Conservation (phyloP, 2,888 invertebrate genomes). For the Euphydryas editha region DNA sequence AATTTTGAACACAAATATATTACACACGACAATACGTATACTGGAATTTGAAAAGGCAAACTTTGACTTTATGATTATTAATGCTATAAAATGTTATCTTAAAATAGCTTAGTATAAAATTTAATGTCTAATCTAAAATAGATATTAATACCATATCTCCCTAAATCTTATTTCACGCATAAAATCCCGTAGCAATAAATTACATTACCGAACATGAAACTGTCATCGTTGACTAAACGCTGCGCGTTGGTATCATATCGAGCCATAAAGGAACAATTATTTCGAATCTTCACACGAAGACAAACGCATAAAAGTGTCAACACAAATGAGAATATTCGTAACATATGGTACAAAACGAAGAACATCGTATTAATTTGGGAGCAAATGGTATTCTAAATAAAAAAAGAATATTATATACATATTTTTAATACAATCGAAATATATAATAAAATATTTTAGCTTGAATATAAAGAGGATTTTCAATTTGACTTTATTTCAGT, state of each 20-base stretch:
- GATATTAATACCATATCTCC: slow-evolving; percentile 22
- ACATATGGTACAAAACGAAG: slow-evolving; percentile 58
- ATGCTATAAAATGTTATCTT: neutral
- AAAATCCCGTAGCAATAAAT: slow-evolving; percentile 46
- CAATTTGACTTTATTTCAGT: too few relatives aligned
- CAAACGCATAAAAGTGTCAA: slow-evolving; percentile 72
- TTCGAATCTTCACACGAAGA: slow-evolving; percentile 72
- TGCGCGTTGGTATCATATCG: slow-evolving; percentile 68
- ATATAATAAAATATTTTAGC: too few relatives aligned
- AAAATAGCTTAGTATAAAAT: neutral
- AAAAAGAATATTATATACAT: too few relatives aligned
- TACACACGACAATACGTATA: too few relatives aligned
- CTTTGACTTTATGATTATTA: neutral
- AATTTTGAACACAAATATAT: neutral
- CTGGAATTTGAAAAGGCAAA: too few relatives aligned
- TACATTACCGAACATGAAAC: slow-evolving; percentile 64
- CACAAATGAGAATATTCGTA: slow-evolving; percentile 58
- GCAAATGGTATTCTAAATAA: neutral
- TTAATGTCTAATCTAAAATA: slow-evolving; percentile 17
- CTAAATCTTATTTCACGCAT: slow-evolving; percentile 42
- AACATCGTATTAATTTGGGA: slow-evolving; percentile 27
- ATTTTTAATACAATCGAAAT: neutral
- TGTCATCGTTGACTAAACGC: slow-evolving; percentile 71
- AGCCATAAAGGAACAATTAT: slow-evolving; percentile 72
- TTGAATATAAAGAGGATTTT: too few relatives aligned